phyloP scores from a whole-genome alignment of 2,113 vertebrate genomes.

The Centropristis striata region DNA sequence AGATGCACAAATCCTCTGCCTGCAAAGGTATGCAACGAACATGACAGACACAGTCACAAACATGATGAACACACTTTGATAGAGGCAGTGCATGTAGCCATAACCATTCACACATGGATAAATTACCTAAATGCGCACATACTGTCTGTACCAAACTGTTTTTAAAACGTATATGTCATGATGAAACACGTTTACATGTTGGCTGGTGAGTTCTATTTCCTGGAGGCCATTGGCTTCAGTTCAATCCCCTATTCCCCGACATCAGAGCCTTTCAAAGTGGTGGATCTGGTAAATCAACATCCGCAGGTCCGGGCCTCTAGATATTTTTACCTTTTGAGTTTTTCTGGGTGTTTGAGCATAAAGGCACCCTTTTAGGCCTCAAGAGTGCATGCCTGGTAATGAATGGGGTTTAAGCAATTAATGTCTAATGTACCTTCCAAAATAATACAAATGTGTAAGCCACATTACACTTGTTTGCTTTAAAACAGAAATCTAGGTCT shows the following conservation, averaged over 20 bases:
- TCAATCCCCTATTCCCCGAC: slow-evolving; percentile 12
- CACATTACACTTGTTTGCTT: background rate
- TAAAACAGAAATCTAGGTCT: background rate
- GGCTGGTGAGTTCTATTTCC: slow-evolving; percentile 17
- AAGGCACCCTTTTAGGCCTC: background rate
- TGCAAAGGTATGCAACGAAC: slow-evolving; percentile 52
- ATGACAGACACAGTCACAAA: slow-evolving; percentile 8
- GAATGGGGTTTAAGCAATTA: background rate
- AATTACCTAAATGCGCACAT: slow-evolving; percentile 13
- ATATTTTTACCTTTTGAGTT: background rate
- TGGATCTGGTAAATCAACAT: slow-evolving; percentile 47
- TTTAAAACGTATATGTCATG: slow-evolving; percentile 38
- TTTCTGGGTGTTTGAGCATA: background rate
- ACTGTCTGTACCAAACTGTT: slow-evolving; percentile 32
- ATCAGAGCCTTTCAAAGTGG: slow-evolving; percentile 41
- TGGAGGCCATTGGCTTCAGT: slow-evolving; percentile 25
- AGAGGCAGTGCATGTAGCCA: background rate
- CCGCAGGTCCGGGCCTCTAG: background rate
- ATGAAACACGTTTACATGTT: slow-evolving; percentile 26
- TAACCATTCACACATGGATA: slow-evolving; percentile 27
- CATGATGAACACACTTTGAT: background rate
- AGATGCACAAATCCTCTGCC: slow-evolving; percentile 65
- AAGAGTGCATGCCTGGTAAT: background rate
- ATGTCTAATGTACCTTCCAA: background rate
- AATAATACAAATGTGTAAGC: background rate